Evolutionary conservation across 2,797 vertebrate genomes (phyloP).

Genomic region (Calcarius lapponicus): DNA sequence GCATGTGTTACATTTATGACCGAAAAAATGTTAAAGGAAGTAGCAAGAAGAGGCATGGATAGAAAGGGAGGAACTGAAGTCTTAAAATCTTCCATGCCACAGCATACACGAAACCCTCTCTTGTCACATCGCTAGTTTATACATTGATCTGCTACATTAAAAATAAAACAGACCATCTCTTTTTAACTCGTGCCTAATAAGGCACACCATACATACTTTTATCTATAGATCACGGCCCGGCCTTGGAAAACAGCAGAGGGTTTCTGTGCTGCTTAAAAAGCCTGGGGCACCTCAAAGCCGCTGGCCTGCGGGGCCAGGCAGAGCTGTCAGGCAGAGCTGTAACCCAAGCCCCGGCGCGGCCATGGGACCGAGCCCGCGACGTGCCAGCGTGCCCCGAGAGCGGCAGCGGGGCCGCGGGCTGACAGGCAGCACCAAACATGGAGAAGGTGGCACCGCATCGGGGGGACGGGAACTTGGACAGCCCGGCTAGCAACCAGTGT

Average conservation of each 20-base stretch:
- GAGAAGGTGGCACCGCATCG: conserved; percentile 76
- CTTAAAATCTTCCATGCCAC: neutral
- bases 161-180: conserved; percentile 21
- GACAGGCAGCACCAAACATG: conserved; percentile 82
- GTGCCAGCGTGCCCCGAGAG: conserved; percentile 53
- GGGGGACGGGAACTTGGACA: conserved; percentile 61
- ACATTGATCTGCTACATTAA: neutral
- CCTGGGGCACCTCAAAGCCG: neutral
- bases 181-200: neutral
- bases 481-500: conserved; percentile 82
- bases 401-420: conserved; percentile 36
- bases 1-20: neutral
- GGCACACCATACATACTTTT: neutral
- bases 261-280: neutral
- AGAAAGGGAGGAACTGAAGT: neutral
- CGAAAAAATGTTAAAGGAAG: neutral
- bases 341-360: conserved; percentile 45
- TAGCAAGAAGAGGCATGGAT: neutral
- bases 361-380: conserved; percentile 50
- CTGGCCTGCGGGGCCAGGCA: neutral
- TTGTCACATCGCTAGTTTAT: neutral
- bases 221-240: neutral
- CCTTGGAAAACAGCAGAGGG: neutral
- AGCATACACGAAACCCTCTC: neutral
- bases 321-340: conserved; percentile 36